phyloP scores from a whole-genome alignment of 2,113 vertebrate species.

The Cheirogaleus medius region DNA sequence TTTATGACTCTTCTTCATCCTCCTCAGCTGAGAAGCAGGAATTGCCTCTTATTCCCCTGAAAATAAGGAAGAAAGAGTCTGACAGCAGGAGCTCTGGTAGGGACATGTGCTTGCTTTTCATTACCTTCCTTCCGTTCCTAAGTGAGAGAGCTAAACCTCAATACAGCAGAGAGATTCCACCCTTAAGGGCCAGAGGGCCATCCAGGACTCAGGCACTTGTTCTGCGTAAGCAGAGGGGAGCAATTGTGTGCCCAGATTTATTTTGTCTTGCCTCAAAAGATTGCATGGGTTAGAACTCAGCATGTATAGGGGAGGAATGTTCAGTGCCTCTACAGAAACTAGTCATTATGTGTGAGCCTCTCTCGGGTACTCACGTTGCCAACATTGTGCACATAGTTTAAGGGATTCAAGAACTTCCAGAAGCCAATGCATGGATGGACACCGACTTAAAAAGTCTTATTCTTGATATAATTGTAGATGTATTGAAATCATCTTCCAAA shows the following conservation, averaged over 20 bases:
- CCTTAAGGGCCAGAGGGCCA: no score
- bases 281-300: not conserved
- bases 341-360: accelerated
- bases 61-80: not conserved
- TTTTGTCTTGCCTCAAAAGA: not conserved
- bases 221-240: not conserved
- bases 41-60: not conserved
- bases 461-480: not conserved
- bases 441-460: not conserved
- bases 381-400: not conserved
- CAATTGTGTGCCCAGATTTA: accelerated
- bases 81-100: not conserved
- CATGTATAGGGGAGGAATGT: no score
- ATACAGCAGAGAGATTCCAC: accelerated
- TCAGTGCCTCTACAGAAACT: not conserved
- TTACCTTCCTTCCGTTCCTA: not conserved
- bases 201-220: not conserved
- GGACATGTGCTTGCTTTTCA: not conserved
- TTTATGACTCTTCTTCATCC: not conserved
- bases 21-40: not conserved
- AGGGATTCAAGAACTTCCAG: not conserved
- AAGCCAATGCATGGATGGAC: not conserved
- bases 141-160: not conserved
- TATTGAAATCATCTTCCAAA: not conserved
- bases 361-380: not conserved